A percentile compares a stretch with the other conserved stretches of the same genome.
Conservation (phyloP, 2,888 invertebrate species). For the Nomada ferruginata region DNA sequence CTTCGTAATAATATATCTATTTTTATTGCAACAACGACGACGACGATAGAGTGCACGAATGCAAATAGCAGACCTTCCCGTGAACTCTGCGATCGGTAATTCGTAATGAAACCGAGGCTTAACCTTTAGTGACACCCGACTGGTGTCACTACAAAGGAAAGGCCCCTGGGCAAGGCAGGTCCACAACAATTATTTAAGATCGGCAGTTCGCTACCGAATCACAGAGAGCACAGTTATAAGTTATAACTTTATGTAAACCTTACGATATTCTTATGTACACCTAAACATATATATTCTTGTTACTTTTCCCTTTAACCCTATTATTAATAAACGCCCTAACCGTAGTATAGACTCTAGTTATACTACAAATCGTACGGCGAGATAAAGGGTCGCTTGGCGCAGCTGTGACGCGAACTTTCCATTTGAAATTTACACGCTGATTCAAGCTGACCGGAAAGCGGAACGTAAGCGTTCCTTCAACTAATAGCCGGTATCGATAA, state of each 20-base stretch:
- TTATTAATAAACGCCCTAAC: no score
- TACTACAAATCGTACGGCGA: slow-evolving; percentile 42
- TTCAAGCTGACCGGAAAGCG: slow-evolving; percentile 26
- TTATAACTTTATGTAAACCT: no score
- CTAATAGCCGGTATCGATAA: slow-evolving; percentile 49
- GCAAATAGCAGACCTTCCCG: slow-evolving; percentile 55
- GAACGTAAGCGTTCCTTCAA: slow-evolving; percentile 49
- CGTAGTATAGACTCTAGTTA: no score
- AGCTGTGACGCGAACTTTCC: slow-evolving; percentile 67
- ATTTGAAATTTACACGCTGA: slow-evolving; percentile 64
- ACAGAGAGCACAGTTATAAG: no score
- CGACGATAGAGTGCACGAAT: neutral
- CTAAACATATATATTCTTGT: no score
- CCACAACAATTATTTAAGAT: no score
- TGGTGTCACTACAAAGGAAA: no score
- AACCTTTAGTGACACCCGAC: slow-evolving; percentile 9
- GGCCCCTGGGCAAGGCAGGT: no score
- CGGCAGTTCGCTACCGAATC: no score
- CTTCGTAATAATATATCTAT: neutral
- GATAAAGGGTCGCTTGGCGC: slow-evolving; percentile 53
- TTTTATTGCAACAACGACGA: neutral
- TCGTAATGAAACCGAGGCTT: slow-evolving; percentile 50
- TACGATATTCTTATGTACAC: no score
- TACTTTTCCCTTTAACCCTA: no score
- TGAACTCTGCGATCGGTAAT: slow-evolving; percentile 63